Conservation (phyloP, 2,797 vertebrate genomes). For the Platalea minor region DNA sequence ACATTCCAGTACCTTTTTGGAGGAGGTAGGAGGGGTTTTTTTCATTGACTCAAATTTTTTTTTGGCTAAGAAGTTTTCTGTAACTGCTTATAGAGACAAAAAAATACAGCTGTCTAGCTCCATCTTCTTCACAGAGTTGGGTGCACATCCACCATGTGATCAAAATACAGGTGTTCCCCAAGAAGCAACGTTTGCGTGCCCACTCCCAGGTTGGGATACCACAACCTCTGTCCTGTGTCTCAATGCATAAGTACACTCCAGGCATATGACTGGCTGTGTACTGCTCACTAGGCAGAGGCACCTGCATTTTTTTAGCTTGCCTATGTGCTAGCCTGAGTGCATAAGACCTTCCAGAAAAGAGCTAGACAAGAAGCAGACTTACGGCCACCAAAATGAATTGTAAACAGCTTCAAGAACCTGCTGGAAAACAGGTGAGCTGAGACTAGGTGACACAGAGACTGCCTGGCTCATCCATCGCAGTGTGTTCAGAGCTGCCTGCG, state of each 20-base stretch:
- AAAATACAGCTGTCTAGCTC: neutral
- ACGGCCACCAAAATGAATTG: neutral
- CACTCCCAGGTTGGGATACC: neutral
- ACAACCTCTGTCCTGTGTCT: neutral
- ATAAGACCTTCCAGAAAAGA: neutral
- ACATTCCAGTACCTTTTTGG: neutral
- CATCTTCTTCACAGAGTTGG: neutral
- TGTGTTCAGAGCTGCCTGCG: neutral
- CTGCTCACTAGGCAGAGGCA: neutral
- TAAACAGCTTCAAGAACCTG: neutral
- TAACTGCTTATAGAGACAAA: neutral
- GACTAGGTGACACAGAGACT: neutral
- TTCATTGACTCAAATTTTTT: neutral
- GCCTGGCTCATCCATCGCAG: no score
- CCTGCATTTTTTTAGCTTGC: neutral
- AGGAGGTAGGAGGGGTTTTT: neutral
- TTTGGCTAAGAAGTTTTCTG: neutral
- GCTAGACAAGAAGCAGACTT: neutral
- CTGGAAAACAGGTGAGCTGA: neutral
- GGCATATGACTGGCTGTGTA: neutral
- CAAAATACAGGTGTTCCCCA: neutral
- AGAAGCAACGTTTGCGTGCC: neutral
- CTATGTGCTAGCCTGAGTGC: fast-evolving
- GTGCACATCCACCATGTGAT: neutral
- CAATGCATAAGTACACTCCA: neutral